Evolutionary conservation across 2,888 invertebrate species (phyloP), one percentile per base, ranked within the genome.

Genomic region (Oscheius sp.): DNA sequence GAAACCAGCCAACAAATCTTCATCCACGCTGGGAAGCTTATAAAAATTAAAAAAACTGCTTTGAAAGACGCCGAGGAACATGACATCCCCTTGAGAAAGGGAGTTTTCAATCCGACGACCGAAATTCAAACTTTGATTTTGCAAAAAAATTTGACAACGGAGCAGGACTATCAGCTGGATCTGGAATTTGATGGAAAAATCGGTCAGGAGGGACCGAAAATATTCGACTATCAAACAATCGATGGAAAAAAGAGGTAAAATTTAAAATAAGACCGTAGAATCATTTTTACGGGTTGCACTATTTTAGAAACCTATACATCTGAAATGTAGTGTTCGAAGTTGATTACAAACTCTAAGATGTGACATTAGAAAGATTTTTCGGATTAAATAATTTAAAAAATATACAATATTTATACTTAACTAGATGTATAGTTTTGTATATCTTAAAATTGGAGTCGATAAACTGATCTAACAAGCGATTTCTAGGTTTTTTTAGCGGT

Each of bases 71-170:
- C 14, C 1, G 24, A 14, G 1, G 41, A 30, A 14, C 17, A 26
- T 8, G 5, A 8, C 8, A 54, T 65, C 24, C 5, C 26, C 9
- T 30, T 65, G 17, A 12, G 22, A 28, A 51, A 56, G 26, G 65
- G 65, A 2, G 49, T 54, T n/a, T 65, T 54, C 28, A 65, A 65
- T 44, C 44, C 51, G 14, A 45, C 54, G 44, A 54, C 65, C 14
- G 65, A 65, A 22, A 65, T 65, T 24, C 65, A 65, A 26, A 65
- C 65, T 1, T 36, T 65, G 14, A 65, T 65, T 14, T 56, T 56
- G 1, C 51, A 51, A 24, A 20, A 20, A 26, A 65, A 65, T 26
- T 17, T 65, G 20, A 65, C 54, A 24, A 14, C 28, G 1, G 65
- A 54, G 14, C 12, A 9, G 14, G 65, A 65, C 24, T 65, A 65